Base-by-base conservation (phyloP, 2,113 vertebrate species). In the Rostratula benghalensis region DNA sequence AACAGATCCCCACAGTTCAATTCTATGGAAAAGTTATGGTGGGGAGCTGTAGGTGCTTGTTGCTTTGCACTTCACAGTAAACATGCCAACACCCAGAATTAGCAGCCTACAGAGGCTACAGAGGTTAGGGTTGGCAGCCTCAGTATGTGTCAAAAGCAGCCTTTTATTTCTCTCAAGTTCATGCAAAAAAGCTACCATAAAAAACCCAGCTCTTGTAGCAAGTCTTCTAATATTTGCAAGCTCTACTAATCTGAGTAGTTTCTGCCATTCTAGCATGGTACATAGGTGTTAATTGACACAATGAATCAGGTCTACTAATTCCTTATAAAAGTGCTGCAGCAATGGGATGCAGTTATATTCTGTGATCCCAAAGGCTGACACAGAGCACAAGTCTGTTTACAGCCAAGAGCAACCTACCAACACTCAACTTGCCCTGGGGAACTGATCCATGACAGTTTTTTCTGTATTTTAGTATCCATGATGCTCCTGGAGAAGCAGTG, bases 51-150 rank as follows among this genome's bases (percentile, higher is more conserved):
- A 76, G 65, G 70, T 83, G 67, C 84, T 78, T 70, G 64, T 20
- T 94, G 74, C 70, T 94, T 94, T 95, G 74, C 77, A 51, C 60
- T 85, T 74, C 28, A 28, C 69, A 76, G 48, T 78, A 92, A 97
- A 94, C 57, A 70, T 64, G 78, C 50, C 92, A 65, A 78, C 82
- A 8, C 21, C 23, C 65, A 89, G 60, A 88, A 93, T 57, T 48
- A 92, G 86, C 53, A 81, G 53, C 76, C 83, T 81, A 57, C 27
- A 60, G 53, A 87, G 71, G 39, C 39, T 39, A 39, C 39, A 39
- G 39, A 39, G 39, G 39, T 11, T 39, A 39, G 39, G 39, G 11
- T 39, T 39, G 39, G 39, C 39, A 39, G 39, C 39, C 39, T 35
- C 1, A 1, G 59, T 68, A 13, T 13, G 8, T 74, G 53, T 56